Evolutionary conservation across 2,797 vertebrate genomes (phyloP).

Genomic region (Sebastes oblongus): DNA sequence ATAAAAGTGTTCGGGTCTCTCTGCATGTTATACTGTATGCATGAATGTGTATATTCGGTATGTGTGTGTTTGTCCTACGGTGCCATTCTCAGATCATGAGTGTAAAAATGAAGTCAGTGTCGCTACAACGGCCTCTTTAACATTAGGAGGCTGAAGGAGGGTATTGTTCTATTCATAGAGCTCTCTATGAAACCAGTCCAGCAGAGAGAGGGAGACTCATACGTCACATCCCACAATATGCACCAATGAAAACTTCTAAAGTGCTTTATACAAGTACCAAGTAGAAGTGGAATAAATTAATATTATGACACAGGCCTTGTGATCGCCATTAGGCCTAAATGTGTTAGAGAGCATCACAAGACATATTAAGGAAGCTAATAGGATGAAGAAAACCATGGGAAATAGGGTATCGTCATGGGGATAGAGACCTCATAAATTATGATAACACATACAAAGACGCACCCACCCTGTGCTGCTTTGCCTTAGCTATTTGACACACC

Average conservation of each 20-base stretch:
- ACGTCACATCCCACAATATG: slow-evolving; percentile 50
- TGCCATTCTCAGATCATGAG: slow-evolving; percentile 67
- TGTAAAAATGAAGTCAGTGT: slow-evolving; percentile 78
- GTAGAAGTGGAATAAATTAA: slow-evolving; percentile 17
- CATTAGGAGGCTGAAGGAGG: slow-evolving; percentile 74
- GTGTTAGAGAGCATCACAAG: slow-evolving; percentile 29
- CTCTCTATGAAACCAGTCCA: slow-evolving; percentile 70
- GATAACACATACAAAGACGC: background rate
- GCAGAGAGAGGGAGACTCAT: slow-evolving; percentile 52
- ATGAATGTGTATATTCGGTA: background rate
- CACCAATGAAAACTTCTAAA: slow-evolving; percentile 15
- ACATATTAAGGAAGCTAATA: background rate
- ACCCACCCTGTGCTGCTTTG: slow-evolving; percentile 38
- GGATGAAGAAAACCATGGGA: background rate
- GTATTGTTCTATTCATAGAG: slow-evolving; percentile 82
- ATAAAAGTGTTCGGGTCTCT: background rate
- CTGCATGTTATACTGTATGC: background rate
- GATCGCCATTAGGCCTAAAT: slow-evolving; percentile 12
- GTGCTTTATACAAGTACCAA: background rate
- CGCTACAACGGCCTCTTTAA: slow-evolving; percentile 70
- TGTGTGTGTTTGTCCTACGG: slow-evolving; percentile 29
- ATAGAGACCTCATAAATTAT: slow-evolving; percentile 15
- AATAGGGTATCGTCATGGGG: background rate
- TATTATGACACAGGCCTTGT: slow-evolving; percentile 15
- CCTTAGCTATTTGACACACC: slow-evolving; percentile 62